Percentiles rank a stretch among this genome's conserved stretches.
Conservation (phyloP, 2,113 vertebrate genomes). For the Takifugu bimaculatus region DNA sequence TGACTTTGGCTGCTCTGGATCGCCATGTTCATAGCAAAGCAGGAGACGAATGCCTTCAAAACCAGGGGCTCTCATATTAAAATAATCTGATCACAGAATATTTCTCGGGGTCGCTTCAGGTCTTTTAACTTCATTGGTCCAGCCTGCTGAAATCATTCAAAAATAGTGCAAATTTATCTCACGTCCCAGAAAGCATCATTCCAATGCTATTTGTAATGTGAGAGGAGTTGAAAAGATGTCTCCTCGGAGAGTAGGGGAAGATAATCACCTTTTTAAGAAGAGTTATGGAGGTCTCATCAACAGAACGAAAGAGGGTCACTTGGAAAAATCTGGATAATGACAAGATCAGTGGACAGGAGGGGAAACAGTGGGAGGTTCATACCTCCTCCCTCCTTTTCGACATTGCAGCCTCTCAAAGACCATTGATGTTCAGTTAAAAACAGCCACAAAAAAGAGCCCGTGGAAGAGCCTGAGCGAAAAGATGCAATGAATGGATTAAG, state of each 20-base stretch:
- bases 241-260: not conserved
- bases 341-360: conserved; percentile 26
- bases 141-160: not conserved
- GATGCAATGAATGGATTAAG: conserved; percentile 35
- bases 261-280: conserved; percentile 18
- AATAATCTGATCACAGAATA: conserved; percentile 28
- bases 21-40: conserved; percentile 6
- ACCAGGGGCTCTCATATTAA: conserved; percentile 37
- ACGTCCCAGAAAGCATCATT: conserved; percentile 1
- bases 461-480: conserved; percentile 32
- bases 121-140: too few species aligned
- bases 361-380: conserved; percentile 2
- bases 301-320: conserved; percentile 17
- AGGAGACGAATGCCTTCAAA: conserved; percentile 12
- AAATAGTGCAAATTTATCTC: conserved; percentile 9
- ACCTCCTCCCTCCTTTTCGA: conserved; percentile 8
- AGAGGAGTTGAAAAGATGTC: conserved; percentile 15
- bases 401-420: conserved; percentile 11
- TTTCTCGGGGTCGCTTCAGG: conserved; percentile 36
- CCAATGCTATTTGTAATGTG: conserved; percentile 20
- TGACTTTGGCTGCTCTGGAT: conserved; percentile 51
- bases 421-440: conserved; percentile 38
- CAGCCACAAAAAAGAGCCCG: conserved; percentile 48
- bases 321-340: conserved; percentile 25
- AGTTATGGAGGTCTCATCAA: conserved; percentile 3